Evolutionary conservation across 2,113 vertebrate species (phyloP), one percentile per base, ranked within the genome.

Genomic region (Syngnathus typhle): DNA sequence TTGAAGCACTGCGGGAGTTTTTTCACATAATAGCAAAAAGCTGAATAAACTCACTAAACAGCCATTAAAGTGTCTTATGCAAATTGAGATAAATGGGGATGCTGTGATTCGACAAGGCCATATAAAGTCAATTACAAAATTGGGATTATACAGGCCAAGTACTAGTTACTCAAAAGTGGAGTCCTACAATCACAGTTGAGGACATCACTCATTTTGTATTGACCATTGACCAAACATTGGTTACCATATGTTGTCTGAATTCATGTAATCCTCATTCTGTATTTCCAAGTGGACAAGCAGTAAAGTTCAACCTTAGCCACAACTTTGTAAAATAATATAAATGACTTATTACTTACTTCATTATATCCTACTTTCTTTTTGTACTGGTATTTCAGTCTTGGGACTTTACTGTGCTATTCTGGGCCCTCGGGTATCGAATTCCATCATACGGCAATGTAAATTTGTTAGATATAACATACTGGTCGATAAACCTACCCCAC

Each of bases 41-140:
- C 21, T 16, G 16, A 27, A 13, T 62, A n/a, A 62, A 21, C n/a
- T 43, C 11, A 62, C 37, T 32, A 44, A 44, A 44, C 60, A 62
- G 60, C 60, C 44, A 41, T 62, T n/a, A 43, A 44, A 62, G 60
- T 43, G 60, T 39, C 60, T 62, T 62, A 62, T 44, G 60, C 60
- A 62, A 62, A 62, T 46, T n/a, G 41, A 27, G 44, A 44, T 62
- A 62, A 62, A 44, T 27, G 60, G 21, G 39, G 41, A 43, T 12
- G 21, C 21, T 44, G 12, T 27, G 41, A 44, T 39, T 21, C 44
- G 60, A 44, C 39, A 27, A 41, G 60, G 16, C 21, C 41, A 44
- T 41, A 7, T 7, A 44, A 62, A 43, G 60, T 62, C 41, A 62
- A 62, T 62, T 62, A 44, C 60, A 62, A 62, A 62, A 37, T 62